Base-by-base conservation (phyloP, 2,888 invertebrate genomes). In the Auanema freiburgensis region DNA sequence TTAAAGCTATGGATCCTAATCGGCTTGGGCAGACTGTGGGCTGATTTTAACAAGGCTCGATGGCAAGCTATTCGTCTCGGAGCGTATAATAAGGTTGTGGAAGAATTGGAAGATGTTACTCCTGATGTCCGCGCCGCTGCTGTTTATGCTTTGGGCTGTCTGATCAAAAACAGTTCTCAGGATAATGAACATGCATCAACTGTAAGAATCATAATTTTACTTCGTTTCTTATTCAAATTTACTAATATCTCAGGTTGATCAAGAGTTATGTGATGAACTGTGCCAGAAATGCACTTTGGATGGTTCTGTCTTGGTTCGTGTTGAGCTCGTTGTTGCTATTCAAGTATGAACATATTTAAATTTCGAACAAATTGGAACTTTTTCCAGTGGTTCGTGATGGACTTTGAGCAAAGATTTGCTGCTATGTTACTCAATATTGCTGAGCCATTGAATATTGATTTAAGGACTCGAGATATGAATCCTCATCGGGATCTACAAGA, bases 41-140 rank as follows among this genome's bases (percentile, higher is more conserved):
- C 91, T 79, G 90, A 91, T 83, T 92, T 90, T 84, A 92, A 92
- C 79, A 89, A 89, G 62, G 86, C 80, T 78, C 75, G 86, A 72
- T 96, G 97, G 96, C 92, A 92, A 63, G 97, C 94, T 18, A 95
- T 93, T 23, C 87, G 97, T 12, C 94, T 95, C 85, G 90, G 91
- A 77, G 95, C 96, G n/a, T 94, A 95, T 85, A 96, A 96, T 85
- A 95, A 96, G 85, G 79, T 81, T n/a, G 46, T 71, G 40, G 66
- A 70, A 8, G 79, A 79, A 50, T 57, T 83, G 56, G 63, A 88
- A 66, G 93, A 95, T 86, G 87, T 89, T 1, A 89, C 90, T 51
- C 92, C 96, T 0, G 95, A 96, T 88, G 94, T 92, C 53, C 88
- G 97, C 64, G 93, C 95, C 12, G 92, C 95, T 1, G 91, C 92